Evolutionary conservation across 2,113 vertebrate genomes (phyloP), one percentile per base, ranked within the genome.

Genomic region (Embiotoca jacksoni): DNA sequence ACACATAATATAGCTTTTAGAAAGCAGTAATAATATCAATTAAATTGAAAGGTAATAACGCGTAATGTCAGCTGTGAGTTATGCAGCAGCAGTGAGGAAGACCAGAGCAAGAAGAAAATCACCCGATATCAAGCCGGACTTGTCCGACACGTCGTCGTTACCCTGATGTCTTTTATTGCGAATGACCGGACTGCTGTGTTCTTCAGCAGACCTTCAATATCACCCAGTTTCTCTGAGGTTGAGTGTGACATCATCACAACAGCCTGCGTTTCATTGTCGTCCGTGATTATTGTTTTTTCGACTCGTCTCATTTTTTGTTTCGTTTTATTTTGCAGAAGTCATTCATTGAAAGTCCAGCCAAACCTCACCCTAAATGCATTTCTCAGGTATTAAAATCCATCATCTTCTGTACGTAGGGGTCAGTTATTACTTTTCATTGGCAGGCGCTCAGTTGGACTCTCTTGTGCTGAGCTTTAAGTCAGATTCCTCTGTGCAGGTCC

Each of bases 321-420:
- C 59, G 81, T 95, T 96, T 96, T 95, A 94, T 96, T 97, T 98
- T 97, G 94, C 96, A 98, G 97, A 97, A 95, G 91, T 94, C 96
- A 89, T 94, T 96, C 91, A 95, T 91, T 96, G 95, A 97, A 94
- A 96, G 94, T 92, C 94, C 95, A 88, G 94, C 94, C 91, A 93
- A 96, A 95, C 88, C 94, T 82, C 93, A 91, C 84, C 93, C 95
- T 95, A 96, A 96, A 96, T 95, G 91, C 92, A 95, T 96, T 95
- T 91, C 91, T 80, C 95, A 97, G 97, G 96, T 97, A 97, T 93
- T 93, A 91, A 92, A 90, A 83, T 44, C 80, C 74, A 30, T 57
- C 58, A 41, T 14, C 91, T 81, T 71, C 37, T 84, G 57, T 62
- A 53, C 89, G 77, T 30, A 35, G 72, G 58, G 37, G 1, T 56